Percentiles rank a stretch among this genome's conserved stretches.
Evolutionary conservation across 2,888 invertebrate genomes (phyloP).

Genomic region (Ferdinandea cuprea): DNA sequence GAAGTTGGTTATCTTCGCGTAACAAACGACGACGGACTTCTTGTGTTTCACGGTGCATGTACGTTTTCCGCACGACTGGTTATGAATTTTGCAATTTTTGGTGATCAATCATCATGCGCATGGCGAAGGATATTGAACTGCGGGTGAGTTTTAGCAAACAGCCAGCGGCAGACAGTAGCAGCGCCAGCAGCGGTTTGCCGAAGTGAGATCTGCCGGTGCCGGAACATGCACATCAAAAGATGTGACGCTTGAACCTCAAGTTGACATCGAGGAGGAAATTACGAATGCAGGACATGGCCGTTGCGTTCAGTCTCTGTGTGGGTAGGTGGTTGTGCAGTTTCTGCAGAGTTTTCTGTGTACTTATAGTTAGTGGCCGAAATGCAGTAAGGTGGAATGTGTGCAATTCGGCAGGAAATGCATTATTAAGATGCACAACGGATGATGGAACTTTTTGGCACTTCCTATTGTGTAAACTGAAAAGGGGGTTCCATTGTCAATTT

Average conservation of each 20-base stretch:
- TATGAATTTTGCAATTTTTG: conserved; percentile 61
- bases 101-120: conserved; percentile 71
- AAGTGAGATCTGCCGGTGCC: conserved; percentile 43
- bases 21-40: conserved; percentile 18
- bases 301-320: conserved; percentile 22
- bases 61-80: conserved; percentile 62
- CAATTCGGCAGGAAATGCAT: conserved; percentile 44
- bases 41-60: conserved; percentile 37
- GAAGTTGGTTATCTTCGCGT: conserved; percentile 23
- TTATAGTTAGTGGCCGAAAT: conserved; percentile 6
- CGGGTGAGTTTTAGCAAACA: conserved; percentile 8
- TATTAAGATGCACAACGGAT: conserved; percentile 54
- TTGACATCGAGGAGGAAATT: conserved; percentile 66
- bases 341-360: not conserved
- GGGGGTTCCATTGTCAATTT: not conserved
- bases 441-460: conserved; percentile 44
- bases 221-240: conserved; percentile 43
- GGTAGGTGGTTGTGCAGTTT: not conserved
- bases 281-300: conserved; percentile 57
- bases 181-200: not conserved
- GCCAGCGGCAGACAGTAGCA: too few relatives aligned
- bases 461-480: conserved; percentile 3
- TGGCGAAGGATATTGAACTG: conserved; percentile 68
- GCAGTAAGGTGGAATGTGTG: conserved; percentile 34
- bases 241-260: conserved; percentile 47